Evolutionary conservation across 2,797 vertebrate species (phyloP).

Genomic region (Parotocinclus haroldoi): DNA sequence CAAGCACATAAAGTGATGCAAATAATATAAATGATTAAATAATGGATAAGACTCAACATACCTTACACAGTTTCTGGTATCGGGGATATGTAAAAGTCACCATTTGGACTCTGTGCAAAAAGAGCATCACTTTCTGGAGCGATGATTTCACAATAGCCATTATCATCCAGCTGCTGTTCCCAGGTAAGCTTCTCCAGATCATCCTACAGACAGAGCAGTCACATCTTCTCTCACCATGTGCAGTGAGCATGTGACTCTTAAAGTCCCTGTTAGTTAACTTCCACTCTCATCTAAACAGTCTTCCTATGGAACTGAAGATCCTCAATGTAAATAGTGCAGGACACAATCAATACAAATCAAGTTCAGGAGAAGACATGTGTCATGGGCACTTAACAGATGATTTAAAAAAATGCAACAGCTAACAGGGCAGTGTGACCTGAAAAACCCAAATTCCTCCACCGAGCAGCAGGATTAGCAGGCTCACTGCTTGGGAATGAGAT

Average conservation of each 20-base stretch:
- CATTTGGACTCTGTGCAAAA: slow-evolving; percentile 83
- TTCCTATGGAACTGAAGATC: slow-evolving; percentile 51
- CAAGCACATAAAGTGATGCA: no score
- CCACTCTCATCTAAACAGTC: slow-evolving; percentile 59
- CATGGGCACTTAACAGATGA: background rate
- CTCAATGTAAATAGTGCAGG: slow-evolving; percentile 16
- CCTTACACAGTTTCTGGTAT: slow-evolving; percentile 87
- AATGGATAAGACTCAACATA: slow-evolving; percentile 48
- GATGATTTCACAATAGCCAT: slow-evolving; percentile 86
- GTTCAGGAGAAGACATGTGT: slow-evolving; percentile 3
- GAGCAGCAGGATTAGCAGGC: slow-evolving; percentile 31
- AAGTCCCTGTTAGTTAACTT: slow-evolving; percentile 62
- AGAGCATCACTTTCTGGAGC: slow-evolving; percentile 85
- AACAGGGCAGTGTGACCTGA: slow-evolving; percentile 3
- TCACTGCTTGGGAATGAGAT: slow-evolving; percentile 33
- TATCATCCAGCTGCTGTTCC: slow-evolving; percentile 84
- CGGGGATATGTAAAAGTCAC: slow-evolving; percentile 82
- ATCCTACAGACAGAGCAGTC: slow-evolving; percentile 76
- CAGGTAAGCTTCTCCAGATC: slow-evolving; percentile 80
- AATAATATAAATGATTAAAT: background rate
- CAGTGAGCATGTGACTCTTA: slow-evolving; percentile 1
- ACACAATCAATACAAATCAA: slow-evolving; percentile 9
- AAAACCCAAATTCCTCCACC: slow-evolving; percentile 4
- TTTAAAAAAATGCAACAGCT: background rate
- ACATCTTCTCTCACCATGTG: slow-evolving; percentile 36